A percentile compares a stretch with the other conserved stretches of the same genome.
These are phyloP conservation scores for Trachelipus rathkii DNA, from an alignment of 1,140 invertebrate species.

Conservation along the genomic window DNA sequence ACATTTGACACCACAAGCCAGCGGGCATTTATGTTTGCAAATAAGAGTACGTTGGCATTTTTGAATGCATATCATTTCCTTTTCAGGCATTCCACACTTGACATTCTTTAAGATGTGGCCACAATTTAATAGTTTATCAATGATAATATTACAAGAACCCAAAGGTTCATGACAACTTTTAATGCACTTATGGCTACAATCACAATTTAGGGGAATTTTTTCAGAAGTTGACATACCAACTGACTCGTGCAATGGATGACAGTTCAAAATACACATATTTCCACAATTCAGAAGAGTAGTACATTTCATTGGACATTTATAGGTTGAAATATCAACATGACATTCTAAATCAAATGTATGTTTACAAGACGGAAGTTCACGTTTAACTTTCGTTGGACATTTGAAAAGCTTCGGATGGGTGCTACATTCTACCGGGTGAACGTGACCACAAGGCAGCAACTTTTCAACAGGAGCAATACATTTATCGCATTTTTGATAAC, in stretches of 20 bases:
- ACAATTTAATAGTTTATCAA: constrained; percentile 27
- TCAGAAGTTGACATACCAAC: neutral
- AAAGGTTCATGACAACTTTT: constrained; percentile 17
- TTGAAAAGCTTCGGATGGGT: neutral
- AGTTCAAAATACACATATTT: constrained; percentile 16
- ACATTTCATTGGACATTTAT: constrained; percentile 20
- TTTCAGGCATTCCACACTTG: neutral
- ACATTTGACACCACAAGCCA: constrained; percentile 38
- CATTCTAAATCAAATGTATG: constrained; percentile 11
- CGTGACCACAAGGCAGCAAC: constrained; percentile 39
- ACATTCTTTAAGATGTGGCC: constrained; percentile 24
- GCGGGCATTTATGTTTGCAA: constrained; percentile 45
- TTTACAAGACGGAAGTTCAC: neutral
- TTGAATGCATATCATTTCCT: constrained; percentile 28
- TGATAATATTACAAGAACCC: constrained; percentile 4
- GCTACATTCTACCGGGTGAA: constrained; percentile 30
- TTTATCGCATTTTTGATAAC: constrained; percentile 28
- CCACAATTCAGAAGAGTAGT: constrained; percentile 26
- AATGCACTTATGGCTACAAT: constrained; percentile 20
- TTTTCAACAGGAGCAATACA: constrained; percentile 23
- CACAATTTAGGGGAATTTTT: constrained; percentile 4
- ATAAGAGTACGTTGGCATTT: constrained; percentile 30
- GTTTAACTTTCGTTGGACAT: constrained; percentile 1
- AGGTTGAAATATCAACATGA: constrained; percentile 14
- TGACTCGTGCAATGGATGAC: constrained; percentile 27